These are phyloP conservation scores for Xenops minutus DNA, from an alignment of 2,797 vertebrate genomes.

Conservation along the genomic window DNA sequence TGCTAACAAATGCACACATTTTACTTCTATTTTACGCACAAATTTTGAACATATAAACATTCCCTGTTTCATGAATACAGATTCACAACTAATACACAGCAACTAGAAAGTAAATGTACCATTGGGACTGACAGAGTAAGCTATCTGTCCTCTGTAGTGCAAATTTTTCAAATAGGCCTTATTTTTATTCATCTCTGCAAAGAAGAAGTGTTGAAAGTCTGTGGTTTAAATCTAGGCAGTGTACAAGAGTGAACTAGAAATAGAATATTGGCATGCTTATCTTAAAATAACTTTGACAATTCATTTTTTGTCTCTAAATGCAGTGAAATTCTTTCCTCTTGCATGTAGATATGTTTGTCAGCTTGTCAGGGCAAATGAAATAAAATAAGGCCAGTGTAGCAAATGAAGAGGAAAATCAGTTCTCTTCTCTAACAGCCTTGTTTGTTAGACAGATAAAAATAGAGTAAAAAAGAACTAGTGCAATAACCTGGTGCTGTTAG, in stretches of 20 bases:
- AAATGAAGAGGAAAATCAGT: background rate
- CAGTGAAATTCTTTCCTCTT: background rate
- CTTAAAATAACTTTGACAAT: background rate
- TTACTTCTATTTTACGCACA: background rate
- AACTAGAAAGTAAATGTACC: background rate
- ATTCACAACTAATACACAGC: background rate
- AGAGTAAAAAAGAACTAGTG: background rate
- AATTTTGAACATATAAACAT: background rate
- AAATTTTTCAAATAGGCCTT: background rate
- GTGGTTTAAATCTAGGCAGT: background rate
- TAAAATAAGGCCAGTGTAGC: background rate
- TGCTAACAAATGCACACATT: background rate
- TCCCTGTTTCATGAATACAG: background rate
- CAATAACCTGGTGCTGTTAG: background rate
- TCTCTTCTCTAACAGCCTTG: background rate
- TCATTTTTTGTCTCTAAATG: background rate
- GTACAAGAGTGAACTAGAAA: background rate
- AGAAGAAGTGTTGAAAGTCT: background rate
- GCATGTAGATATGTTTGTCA: background rate
- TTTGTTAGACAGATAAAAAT: background rate
- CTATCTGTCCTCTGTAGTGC: background rate
- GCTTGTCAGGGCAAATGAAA: background rate
- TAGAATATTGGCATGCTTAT: background rate
- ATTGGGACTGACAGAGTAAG: background rate
- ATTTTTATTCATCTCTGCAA: background rate